phyloP scores from a whole-genome alignment of 2,888 invertebrate species.

The Drosophila mimetica region DNA sequence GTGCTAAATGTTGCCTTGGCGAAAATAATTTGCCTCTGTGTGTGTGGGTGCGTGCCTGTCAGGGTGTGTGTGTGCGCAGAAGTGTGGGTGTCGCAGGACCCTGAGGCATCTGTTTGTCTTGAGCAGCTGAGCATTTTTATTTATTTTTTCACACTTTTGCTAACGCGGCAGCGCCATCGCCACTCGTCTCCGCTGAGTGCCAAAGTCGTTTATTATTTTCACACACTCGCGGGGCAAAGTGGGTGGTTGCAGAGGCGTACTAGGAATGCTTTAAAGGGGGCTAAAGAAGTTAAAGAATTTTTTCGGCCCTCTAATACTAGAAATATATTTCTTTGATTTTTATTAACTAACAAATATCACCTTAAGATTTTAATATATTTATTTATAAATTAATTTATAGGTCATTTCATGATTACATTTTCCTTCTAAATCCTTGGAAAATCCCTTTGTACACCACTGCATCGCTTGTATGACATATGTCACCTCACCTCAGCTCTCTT shows the following conservation, averaged over 20 bases:
- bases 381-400: too few relatives aligned
- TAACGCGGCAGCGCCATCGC: constrained; percentile 42
- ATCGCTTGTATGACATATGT: constrained; percentile 6
- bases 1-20: constrained; percentile 74
- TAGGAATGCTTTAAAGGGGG: fast-evolving
- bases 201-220: constrained; percentile 78
- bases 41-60: constrained; percentile 10
- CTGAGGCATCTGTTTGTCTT: constrained; percentile 69
- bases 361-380: too few relatives aligned
- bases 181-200: constrained; percentile 52
- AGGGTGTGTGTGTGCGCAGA: background rate
- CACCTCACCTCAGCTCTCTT: constrained; percentile 13
- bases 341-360: too few relatives aligned
- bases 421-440: too few relatives aligned
- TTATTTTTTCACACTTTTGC: constrained; percentile 76
- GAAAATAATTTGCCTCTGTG: constrained; percentile 68
- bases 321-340: too few relatives aligned
- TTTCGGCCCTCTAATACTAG: too few relatives aligned
- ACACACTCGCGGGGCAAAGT: constrained; percentile 38
- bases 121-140: constrained; percentile 66
- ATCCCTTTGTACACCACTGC: background rate
- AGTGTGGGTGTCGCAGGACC: constrained; percentile 36
- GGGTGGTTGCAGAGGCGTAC: constrained; percentile 5
- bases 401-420: too few relatives aligned
- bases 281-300: background rate